A percentile compares a stretch with the other conserved stretches of the same genome.
These are phyloP conservation scores for Pterocles burchelli DNA, from an alignment of 2,113 vertebrate species.

Conservation along the genomic window DNA sequence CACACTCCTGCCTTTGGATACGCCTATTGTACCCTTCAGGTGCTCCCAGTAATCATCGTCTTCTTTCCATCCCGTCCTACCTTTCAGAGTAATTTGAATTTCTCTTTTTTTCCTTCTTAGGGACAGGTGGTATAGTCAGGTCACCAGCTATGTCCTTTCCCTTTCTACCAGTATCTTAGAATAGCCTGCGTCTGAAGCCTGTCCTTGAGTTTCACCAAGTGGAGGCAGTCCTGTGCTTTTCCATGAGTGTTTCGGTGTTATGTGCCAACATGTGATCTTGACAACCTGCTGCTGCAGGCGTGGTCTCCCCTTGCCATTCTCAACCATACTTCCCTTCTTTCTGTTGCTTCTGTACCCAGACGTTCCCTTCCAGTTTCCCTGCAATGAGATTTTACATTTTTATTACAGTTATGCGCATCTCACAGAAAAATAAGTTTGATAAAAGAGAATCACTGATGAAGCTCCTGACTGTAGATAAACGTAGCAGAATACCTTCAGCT, in stretches of 20 bases:
- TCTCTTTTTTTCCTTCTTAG: not conserved
- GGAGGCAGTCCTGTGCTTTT: not conserved
- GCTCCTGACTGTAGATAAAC: not conserved
- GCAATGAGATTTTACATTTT: not conserved
- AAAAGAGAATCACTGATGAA: not conserved
- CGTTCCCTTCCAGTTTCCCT: not conserved
- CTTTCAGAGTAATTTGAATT: not conserved
- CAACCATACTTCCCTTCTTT: not conserved
- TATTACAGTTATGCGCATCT: not conserved
- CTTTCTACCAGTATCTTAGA: not conserved
- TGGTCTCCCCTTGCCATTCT: not conserved
- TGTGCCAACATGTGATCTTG: not conserved
- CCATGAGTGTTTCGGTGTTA: not conserved
- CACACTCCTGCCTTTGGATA: accelerated
- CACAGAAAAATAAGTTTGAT: not conserved
- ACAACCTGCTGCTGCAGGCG: not conserved
- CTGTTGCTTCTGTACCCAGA: not conserved
- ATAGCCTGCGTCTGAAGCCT: not conserved
- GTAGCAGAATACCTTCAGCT: not conserved
- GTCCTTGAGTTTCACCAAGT: not conserved
- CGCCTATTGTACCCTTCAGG: not conserved
- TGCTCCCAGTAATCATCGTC: not conserved
- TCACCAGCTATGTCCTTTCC: not conserved
- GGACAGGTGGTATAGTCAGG: not conserved
- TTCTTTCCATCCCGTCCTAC: not conserved